Evolutionary conservation across 2,797 vertebrate genomes (phyloP), one percentile per base, ranked within the genome.

Genomic region (Sphenopsis melanotis): DNA sequence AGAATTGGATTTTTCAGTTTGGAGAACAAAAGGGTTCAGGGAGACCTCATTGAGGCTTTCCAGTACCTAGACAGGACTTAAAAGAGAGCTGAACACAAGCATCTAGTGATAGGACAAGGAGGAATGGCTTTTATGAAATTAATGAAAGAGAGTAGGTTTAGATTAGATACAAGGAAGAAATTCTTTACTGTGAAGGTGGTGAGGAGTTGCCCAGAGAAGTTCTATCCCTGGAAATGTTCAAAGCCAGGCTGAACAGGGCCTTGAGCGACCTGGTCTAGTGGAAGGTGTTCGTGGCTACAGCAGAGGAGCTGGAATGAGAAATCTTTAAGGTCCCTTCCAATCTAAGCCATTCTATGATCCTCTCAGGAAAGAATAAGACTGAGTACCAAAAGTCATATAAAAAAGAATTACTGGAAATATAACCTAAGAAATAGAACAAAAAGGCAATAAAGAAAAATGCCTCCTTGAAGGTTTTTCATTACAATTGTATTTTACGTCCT

Each of bases 381-480:
- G 49, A 83, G 15, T 89, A 60, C 74, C 60, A 66, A 21, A 83
- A 87, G 29, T 76, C 26, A 46, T 39, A 87, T 76, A 77, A 85
- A 83, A 77, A 57, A 89, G 29, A 77, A 80, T 80, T 83, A 83
- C 26, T 85, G 44, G 37, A 78, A 68, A 68, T 77, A 46, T 26
- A 64, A 74, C 56, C 55, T 52, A 82, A 88, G 46, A 46, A 82
- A 64, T n/a, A 79, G 44, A 94, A n/a, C 41, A 93, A 74, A 87
- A 91, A 87, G 71, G 46, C 64, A 61, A 60, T 93, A 84, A 71
- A 93, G 50, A 64, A 86, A 93, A 93, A 88, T 84, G 32, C 44
- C 29, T 85, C 39, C 78, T 65, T 90, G 30, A 75, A 87, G 55
- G 27, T 81, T 95, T 83, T 81, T 89, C 68, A 71, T 83, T 92